A percentile compares a stretch with the other conserved stretches of the same genome.
These are phyloP conservation scores for Pseudomugil tenellus DNA, from an alignment of 2,797 vertebrate species.

Conservation along the genomic window DNA sequence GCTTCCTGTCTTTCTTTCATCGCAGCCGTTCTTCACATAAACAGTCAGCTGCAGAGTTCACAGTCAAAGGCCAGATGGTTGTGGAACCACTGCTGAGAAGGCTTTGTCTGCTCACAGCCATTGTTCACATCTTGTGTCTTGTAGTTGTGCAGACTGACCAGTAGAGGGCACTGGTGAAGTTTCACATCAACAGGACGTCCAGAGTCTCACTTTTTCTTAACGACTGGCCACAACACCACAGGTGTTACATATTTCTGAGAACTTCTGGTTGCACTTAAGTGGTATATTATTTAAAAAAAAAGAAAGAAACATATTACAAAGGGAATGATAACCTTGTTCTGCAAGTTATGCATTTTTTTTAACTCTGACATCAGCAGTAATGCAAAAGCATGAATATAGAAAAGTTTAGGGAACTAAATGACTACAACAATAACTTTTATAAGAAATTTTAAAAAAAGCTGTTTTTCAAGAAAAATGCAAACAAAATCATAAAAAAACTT, in stretches of 20 bases:
- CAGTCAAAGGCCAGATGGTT: constrained; percentile 68
- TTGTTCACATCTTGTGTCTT: constrained; percentile 32
- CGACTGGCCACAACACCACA: constrained; percentile 11
- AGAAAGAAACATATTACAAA: neutral
- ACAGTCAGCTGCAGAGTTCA: constrained; percentile 55
- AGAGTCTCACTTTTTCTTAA: neutral
- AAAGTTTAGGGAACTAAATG: neutral
- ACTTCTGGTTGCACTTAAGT: neutral
- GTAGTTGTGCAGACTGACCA: constrained; percentile 58
- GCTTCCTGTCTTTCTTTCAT: constrained; percentile 54
- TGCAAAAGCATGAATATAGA: neutral
- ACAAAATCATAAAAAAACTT: neutral
- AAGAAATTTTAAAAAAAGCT: too few species aligned
- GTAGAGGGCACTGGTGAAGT: constrained; percentile 82
- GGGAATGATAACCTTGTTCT: neutral
- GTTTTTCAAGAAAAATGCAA: too few species aligned
- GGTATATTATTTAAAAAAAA: neutral
- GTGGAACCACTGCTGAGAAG: constrained; percentile 43
- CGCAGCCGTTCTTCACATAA: constrained; percentile 51
- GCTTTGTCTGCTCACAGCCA: constrained; percentile 53
- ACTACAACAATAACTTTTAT: neutral
- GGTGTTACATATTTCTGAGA: neutral
- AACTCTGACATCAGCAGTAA: neutral
- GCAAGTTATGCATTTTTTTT: neutral
- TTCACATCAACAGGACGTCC: constrained; percentile 29